Conservation (phyloP, 2,113 vertebrate genomes). For the Tauraco erythrolophus region DNA sequence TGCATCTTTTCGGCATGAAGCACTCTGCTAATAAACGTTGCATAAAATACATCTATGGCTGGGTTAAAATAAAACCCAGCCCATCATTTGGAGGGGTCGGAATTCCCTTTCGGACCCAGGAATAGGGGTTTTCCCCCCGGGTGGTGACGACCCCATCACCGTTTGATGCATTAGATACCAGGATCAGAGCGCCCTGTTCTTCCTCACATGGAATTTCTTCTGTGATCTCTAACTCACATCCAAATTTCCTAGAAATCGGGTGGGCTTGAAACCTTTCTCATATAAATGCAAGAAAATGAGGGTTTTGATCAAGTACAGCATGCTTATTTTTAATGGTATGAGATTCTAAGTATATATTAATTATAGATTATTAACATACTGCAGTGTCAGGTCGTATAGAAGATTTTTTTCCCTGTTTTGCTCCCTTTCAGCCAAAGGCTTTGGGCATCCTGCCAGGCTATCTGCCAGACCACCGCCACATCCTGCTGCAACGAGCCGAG, state of each 20-base stretch:
- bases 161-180: not conserved
- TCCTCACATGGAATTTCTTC: not conserved
- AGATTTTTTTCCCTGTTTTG: too few relatives aligned
- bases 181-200: not conserved
- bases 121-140: not conserved
- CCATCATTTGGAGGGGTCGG: not conserved
- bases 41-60: not conserved
- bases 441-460: not conserved
- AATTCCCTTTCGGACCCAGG: not conserved
- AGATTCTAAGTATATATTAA: not conserved
- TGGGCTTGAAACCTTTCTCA: not conserved
- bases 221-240: too few relatives aligned
- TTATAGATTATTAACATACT: rapidly evolving
- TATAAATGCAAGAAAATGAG: not conserved
- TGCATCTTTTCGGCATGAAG: not conserved
- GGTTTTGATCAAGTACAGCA: not conserved
- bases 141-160: not conserved
- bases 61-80: not conserved
- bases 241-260: not conserved
- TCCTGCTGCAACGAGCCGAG: rapidly evolving
- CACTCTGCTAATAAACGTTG: not conserved
- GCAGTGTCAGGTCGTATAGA: rapidly evolving
- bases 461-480: not conserved
- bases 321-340: not conserved
- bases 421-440: not conserved